Percentiles rank a stretch among this genome's conserved stretches.
Evolutionary conservation across 1,140 invertebrate genomes (phyloP).

Genomic region (Orchesella cincta): DNA sequence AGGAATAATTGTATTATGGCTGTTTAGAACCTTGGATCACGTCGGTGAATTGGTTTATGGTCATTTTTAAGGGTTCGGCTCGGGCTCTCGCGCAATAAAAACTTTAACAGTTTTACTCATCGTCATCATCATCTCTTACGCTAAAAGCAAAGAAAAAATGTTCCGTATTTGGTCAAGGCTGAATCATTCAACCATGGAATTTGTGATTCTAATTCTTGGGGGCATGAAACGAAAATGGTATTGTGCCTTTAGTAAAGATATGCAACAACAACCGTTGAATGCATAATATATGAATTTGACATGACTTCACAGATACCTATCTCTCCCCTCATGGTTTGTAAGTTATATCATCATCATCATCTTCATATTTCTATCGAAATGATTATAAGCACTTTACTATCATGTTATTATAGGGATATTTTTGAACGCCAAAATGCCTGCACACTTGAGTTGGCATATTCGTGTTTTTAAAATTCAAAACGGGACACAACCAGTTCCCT

Average conservation of each 20-base stretch:
- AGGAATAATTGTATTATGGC: too few relatives aligned
- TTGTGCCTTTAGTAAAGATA: not conserved
- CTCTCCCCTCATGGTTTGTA: too few relatives aligned
- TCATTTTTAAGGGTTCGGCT: not conserved
- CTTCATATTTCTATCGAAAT: too few relatives aligned
- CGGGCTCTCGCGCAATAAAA: not conserved
- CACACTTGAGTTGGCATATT: too few relatives aligned
- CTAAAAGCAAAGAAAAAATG: too few relatives aligned
- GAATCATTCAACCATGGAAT: constrained; percentile 17
- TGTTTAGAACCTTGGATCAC: not conserved
- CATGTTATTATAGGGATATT: too few relatives aligned
- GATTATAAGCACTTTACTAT: too few relatives aligned
- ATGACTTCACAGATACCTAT: not conserved
- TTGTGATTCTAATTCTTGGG: constrained; percentile 12
- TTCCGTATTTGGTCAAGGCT: constrained; percentile 21
- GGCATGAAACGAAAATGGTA: not conserved
- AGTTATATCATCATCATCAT: too few relatives aligned
- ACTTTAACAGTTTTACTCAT: not conserved
- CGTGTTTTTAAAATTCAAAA: too few relatives aligned
- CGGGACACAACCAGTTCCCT: too few relatives aligned
- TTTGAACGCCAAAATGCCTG: too few relatives aligned
- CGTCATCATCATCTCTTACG: not conserved
- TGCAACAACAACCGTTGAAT: too few relatives aligned
- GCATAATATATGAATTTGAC: not conserved
- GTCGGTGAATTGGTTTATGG: not conserved